phyloP scores from a whole-genome alignment of 2,888 invertebrate species.

The Ophioninae sp. region DNA sequence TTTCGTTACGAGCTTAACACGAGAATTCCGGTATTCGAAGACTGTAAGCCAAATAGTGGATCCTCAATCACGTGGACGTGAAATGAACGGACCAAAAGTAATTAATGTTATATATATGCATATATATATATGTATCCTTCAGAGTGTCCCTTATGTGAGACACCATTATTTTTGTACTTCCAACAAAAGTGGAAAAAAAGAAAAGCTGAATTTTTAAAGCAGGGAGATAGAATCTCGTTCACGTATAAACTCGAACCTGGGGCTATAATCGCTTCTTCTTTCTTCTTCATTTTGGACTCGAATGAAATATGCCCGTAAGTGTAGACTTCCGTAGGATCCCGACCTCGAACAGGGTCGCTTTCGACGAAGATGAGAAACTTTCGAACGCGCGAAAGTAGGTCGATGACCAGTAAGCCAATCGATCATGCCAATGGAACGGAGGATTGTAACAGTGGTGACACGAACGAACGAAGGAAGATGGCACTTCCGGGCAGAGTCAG shows the following conservation, averaged over 20 bases:
- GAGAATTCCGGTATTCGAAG: conserved; percentile 70
- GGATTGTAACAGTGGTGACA: conserved; percentile 35
- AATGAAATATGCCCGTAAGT: conserved; percentile 29
- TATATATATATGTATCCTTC: background rate
- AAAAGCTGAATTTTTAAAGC: too few species aligned
- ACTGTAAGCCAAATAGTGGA: conserved; percentile 60
- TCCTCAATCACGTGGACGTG: background rate
- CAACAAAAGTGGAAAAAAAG: too few species aligned
- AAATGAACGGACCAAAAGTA: background rate
- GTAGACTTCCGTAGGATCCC: conserved; percentile 24
- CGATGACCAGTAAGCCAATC: conserved; percentile 53
- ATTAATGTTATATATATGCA: background rate
- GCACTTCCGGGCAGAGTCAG: conserved; percentile 35
- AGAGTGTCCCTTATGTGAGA: too few species aligned
- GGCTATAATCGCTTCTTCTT: background rate
- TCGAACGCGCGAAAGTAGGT: conserved; percentile 59
- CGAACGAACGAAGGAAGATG: conserved; percentile 46
- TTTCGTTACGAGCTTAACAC: conserved; percentile 64
- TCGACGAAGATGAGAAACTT: conserved; percentile 41
- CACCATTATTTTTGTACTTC: too few species aligned
- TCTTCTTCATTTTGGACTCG: conserved; percentile 13
- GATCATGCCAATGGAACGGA: conserved; percentile 25
- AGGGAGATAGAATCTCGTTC: too few species aligned
- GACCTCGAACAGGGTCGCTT: conserved; percentile 44
- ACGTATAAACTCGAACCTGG: background rate